These are phyloP conservation scores for Orientallactaga sibirica DNA, from an alignment of 2,797 vertebrate species.

Conservation along the genomic window DNA sequence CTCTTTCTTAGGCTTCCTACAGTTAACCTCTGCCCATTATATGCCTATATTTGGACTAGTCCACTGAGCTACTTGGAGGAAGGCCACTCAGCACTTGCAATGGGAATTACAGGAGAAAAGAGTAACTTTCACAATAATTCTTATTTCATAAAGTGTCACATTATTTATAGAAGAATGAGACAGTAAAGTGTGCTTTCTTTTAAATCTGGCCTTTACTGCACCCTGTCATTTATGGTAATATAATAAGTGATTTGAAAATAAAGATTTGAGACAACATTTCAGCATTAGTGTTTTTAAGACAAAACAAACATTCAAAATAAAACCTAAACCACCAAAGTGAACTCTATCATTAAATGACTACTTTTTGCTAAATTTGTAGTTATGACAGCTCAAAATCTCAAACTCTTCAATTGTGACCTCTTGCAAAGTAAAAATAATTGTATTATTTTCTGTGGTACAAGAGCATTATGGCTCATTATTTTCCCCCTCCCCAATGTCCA, in stretches of 20 bases:
- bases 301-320: slow-evolving; percentile 92
- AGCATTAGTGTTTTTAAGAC: slow-evolving; percentile 92
- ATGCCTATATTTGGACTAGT: slow-evolving; percentile 88
- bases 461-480: slow-evolving; percentile 84
- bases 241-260: slow-evolving; percentile 93
- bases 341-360: slow-evolving; percentile 92
- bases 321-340: slow-evolving; percentile 89
- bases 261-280: slow-evolving; percentile 92
- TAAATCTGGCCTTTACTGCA: slow-evolving; percentile 89
- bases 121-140: slow-evolving; percentile 83
- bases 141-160: slow-evolving; percentile 85
- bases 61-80: slow-evolving; percentile 86
- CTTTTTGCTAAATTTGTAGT: slow-evolving; percentile 91
- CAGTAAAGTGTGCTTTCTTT: slow-evolving; percentile 88
- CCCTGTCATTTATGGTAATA: slow-evolving; percentile 91
- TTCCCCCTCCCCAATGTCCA: slow-evolving; percentile 80
- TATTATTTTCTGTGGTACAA: slow-evolving; percentile 87
- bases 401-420: slow-evolving; percentile 88
- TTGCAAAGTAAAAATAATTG: slow-evolving; percentile 89
- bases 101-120: slow-evolving; percentile 75
- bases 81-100: slow-evolving; percentile 80
- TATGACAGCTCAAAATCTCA: slow-evolving; percentile 87
- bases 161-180: slow-evolving; percentile 91
- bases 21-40: slow-evolving; percentile 88
- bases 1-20: slow-evolving; percentile 88